Evolutionary conservation across 2,888 invertebrate species (phyloP), one percentile per base, ranked within the genome.

Genomic region (Nomada fucata): DNA sequence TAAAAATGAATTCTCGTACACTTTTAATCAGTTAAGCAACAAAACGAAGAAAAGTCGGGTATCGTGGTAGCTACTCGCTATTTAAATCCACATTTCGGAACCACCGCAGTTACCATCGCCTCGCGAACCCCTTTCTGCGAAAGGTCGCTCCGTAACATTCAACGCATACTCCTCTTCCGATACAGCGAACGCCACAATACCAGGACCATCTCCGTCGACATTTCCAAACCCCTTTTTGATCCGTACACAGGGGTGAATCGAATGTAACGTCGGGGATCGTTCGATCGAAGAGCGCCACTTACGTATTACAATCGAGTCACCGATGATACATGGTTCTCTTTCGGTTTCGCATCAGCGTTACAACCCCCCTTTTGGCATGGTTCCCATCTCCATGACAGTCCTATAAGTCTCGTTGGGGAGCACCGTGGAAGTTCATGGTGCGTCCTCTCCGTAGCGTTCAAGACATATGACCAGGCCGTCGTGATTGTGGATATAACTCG

Each of bases 291-390:
- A 73, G 20, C 53, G 70, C 67, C 76, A 82, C 72, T 79, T 67
- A 75, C 53, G 78, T 79, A 81, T 86, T 84, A 82, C 70, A 82
- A 86, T 80, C 71, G 78, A 86, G 79, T 84, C 83, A 72, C 83
- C 84, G 77, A 85, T 88, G 85, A 88, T 87, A 74, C 76, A 88
- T 68, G 67, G 67, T 44, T 68, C 79, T 77, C 82, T 80, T 80
- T 65, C 69, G 68, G 44, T 69, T 71, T 79, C 67, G 57, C 75
- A 76, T 80, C 82, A 67, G 73, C 79, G 68, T 82, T 81, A 76
- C 65, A 68, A 26, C 26, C 36, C 63, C 63, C 71, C 63, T 63
- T 76, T 74, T 88, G 89, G 89, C 88, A 61, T n/a, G 29, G 59
- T 69, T 86, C 88, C 89, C 82, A 80, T 87, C 84, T 80, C 64